These are phyloP conservation scores for Apamea crenata DNA, from an alignment of 2,888 invertebrate species.

Conservation along the genomic window DNA sequence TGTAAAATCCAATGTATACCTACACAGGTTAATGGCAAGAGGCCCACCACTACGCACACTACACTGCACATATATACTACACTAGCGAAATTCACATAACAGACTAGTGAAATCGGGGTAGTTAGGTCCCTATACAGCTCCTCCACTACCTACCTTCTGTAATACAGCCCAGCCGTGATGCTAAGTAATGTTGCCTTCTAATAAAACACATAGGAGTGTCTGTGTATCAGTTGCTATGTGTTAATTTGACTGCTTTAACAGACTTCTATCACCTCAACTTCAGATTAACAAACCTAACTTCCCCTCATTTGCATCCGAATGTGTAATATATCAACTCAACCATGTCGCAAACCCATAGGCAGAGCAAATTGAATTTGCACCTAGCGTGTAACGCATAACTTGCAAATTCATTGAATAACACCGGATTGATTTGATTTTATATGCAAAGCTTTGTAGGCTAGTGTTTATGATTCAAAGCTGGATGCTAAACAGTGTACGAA, in stretches of 20 bases:
- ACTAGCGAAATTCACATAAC: neutral
- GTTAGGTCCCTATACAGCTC: neutral
- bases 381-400: slow-evolving; percentile 64
- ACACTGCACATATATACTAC: neutral
- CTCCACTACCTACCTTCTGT: too few species aligned
- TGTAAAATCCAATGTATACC: too few species aligned
- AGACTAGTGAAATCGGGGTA: neutral
- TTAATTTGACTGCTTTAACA: neutral
- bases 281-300: slow-evolving; percentile 25
- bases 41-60: too few species aligned
- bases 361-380: slow-evolving; percentile 71
- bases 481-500: slow-evolving; percentile 16
- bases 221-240: neutral
- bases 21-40: too few species aligned
- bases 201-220: neutral
- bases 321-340: slow-evolving; percentile 58
- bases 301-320: slow-evolving; percentile 63
- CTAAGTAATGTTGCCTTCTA: neutral
- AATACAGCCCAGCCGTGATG: neutral
- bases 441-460: slow-evolving; percentile 53
- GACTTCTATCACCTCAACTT: neutral
- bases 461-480: slow-evolving; percentile 42
- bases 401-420: slow-evolving; percentile 67
- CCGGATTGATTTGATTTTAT: slow-evolving; percentile 58
- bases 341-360: slow-evolving; percentile 67